Conservation (phyloP, 2,888 invertebrate genomes). For the Serrognathus titanus region DNA sequence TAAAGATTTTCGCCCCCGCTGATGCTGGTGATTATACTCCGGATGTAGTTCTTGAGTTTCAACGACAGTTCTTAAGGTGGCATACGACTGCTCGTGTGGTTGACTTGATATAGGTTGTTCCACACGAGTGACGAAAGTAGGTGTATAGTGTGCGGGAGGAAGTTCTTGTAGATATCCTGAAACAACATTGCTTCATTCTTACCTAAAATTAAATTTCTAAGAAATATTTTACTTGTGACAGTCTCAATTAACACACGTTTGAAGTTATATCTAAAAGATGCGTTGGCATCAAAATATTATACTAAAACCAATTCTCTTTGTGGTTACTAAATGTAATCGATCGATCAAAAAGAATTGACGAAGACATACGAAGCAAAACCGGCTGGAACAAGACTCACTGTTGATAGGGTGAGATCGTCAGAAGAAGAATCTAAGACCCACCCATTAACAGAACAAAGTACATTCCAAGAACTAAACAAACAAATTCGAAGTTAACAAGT, state of each 20-base stretch:
- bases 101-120: slow-evolving; percentile 56
- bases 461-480: no score
- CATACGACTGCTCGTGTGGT: slow-evolving; percentile 53
- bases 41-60: slow-evolving; percentile 46
- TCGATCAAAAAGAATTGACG: no score
- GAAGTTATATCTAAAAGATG: neutral
- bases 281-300: no score
- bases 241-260: neutral
- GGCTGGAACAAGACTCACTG: no score
- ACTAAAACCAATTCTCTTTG: no score
- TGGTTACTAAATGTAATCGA: no score
- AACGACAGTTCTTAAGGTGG: slow-evolving; percentile 54
- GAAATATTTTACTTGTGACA: neutral
- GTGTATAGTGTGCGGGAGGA: slow-evolving; percentile 73
- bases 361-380: no score
- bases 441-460: no score
- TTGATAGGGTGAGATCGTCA: no score
- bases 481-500: no score
- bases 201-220: neutral
- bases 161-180: slow-evolving; percentile 76
- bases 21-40: slow-evolving; percentile 34
- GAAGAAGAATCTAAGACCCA: no score
- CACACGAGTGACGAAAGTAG: slow-evolving; percentile 68
- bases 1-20: slow-evolving; percentile 63
- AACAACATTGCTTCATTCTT: slow-evolving; percentile 35